A percentile compares a stretch with the other conserved stretches of the same genome.
These are phyloP conservation scores for Platypus cylindrus DNA, from an alignment of 2,888 invertebrate genomes.

Conservation along the genomic window DNA sequence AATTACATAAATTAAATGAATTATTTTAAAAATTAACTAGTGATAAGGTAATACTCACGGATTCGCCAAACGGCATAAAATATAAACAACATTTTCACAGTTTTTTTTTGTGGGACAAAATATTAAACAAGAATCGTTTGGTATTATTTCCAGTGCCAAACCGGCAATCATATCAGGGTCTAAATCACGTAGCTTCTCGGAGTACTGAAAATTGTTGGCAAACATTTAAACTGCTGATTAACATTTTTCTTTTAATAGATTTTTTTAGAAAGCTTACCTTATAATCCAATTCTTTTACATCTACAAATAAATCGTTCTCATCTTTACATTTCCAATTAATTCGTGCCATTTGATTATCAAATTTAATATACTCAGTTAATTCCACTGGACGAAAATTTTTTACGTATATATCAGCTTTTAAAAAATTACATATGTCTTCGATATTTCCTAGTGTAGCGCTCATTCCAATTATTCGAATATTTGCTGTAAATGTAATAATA, in stretches of 20 bases:
- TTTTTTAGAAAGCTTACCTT: slow-evolving; percentile 31
- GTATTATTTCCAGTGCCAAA: slow-evolving; percentile 69
- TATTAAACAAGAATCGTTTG: slow-evolving; percentile 67
- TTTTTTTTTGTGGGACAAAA: slow-evolving; percentile 91
- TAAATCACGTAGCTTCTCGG: slow-evolving; percentile 40
- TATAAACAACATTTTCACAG: slow-evolving; percentile 77
- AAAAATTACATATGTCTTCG: slow-evolving; percentile 62
- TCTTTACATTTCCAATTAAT: slow-evolving; percentile 39
- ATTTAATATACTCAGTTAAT: slow-evolving; percentile 71
- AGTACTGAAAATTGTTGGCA: slow-evolving; percentile 17
- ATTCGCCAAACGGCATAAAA: slow-evolving; percentile 54
- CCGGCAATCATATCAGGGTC: slow-evolving; percentile 77
- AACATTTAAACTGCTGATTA: background rate
- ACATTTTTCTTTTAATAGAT: background rate
- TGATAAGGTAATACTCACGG: slow-evolving; percentile 20
- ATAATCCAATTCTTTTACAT: slow-evolving; percentile 40
- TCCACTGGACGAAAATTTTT: slow-evolving; percentile 83
- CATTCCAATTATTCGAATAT: slow-evolving; percentile 87
- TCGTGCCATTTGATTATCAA: slow-evolving; percentile 43
- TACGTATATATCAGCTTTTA: slow-evolving; percentile 69
- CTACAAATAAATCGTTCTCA: slow-evolving; percentile 41
- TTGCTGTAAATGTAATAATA: slow-evolving; percentile 32
- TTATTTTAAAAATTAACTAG: background rate
- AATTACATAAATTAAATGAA: no score
- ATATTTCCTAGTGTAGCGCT: slow-evolving; percentile 94